Conservation (phyloP, 2,888 invertebrate genomes). For the Bembecia ichneumoniformis region DNA sequence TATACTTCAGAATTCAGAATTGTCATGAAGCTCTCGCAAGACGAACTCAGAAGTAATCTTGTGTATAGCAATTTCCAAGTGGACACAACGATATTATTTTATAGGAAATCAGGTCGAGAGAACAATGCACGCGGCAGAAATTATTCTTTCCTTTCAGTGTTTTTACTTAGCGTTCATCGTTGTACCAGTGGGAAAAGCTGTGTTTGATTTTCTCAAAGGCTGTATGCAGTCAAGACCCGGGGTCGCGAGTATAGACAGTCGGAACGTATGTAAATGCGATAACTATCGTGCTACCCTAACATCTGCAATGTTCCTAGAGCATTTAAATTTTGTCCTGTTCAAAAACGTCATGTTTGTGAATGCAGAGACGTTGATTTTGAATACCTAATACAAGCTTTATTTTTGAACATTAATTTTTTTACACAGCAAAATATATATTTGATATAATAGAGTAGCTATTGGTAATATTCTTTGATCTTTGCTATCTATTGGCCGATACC, state of each 20-base stretch:
- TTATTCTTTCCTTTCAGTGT: constrained; percentile 7
- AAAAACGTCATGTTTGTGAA: neutral
- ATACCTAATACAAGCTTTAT: too few relatives aligned
- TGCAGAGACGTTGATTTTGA: neutral
- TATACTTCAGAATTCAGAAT: too few relatives aligned
- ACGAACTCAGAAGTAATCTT: neutral
- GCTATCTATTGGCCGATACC: too few relatives aligned
- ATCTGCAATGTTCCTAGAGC: neutral
- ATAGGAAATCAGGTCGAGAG: constrained; percentile 16
- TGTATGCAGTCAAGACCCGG: neutral
- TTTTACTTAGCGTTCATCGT: neutral
- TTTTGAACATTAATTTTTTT: too few relatives aligned
- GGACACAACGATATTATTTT: constrained; percentile 23
- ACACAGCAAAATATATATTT: too few relatives aligned
- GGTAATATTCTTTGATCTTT: too few relatives aligned
- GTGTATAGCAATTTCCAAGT: constrained; percentile 3
- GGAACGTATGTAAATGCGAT: neutral
- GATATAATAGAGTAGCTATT: too few relatives aligned
- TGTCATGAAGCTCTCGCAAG: too few relatives aligned
- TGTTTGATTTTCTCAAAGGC: neutral
- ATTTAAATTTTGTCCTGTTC: neutral
- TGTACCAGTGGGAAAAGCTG: neutral
- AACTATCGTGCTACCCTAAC: neutral
- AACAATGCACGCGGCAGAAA: constrained; percentile 17
- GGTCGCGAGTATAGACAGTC: neutral